Percentiles rank a stretch among this genome's conserved stretches.
Conservation (phyloP, 1,140 invertebrate genomes). For the Drosophila navojoa region DNA sequence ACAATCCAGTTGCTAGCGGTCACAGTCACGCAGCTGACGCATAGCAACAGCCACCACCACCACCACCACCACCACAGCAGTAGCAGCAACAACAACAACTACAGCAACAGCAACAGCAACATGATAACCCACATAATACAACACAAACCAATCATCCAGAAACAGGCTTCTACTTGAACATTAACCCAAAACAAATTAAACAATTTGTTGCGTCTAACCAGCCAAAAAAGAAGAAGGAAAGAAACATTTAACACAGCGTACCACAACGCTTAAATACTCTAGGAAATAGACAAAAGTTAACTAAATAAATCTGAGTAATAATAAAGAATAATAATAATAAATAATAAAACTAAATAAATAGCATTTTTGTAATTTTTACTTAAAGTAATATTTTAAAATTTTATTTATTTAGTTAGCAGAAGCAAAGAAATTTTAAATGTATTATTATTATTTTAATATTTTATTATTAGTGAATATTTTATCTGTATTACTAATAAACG, state of each 20-base stretch:
- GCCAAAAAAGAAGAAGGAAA: conserved; percentile 2
- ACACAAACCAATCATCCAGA: conserved; percentile 56
- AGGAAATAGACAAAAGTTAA: not conserved
- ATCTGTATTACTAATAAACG: too few species aligned
- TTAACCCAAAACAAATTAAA: conserved; percentile 72
- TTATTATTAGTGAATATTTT: too few species aligned
- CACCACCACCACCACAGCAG: conserved; percentile 13
- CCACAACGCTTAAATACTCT: conserved; percentile 6
- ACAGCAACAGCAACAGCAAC: conserved; percentile 38
- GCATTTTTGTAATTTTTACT: too few species aligned
- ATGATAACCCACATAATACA: conserved; percentile 57
- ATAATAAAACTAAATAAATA: too few species aligned
- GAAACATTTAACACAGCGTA: conserved; percentile 15
- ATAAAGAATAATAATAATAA: too few species aligned
- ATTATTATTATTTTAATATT: too few species aligned
- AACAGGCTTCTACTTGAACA: conserved; percentile 53
- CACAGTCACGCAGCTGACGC: conserved; percentile 64
- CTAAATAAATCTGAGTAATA: too few species aligned
- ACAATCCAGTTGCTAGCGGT: conserved; percentile 36
- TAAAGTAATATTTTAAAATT: too few species aligned
- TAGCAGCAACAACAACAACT: conserved; percentile 15
- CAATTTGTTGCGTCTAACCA: conserved; percentile 52
- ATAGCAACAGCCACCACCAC: conserved; percentile 28
- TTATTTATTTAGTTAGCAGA: too few species aligned
- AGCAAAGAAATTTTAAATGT: too few species aligned